Conservation (phyloP, 2,113 vertebrate species). For the Reinhardtius hippoglossoides region DNA sequence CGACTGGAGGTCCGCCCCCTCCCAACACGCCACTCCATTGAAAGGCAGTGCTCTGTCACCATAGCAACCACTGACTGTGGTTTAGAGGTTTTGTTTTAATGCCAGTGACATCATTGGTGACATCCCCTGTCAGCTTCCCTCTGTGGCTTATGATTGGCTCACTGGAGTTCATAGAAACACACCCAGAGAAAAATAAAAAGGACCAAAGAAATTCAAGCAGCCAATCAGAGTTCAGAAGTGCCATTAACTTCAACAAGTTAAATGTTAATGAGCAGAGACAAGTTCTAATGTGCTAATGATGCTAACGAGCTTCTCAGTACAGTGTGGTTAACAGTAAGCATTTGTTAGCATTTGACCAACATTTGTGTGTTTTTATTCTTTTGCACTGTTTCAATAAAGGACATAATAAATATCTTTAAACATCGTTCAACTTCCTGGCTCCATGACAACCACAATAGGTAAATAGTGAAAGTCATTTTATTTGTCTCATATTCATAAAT, state of each 20-base stretch:
- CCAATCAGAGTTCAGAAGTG: background rate
- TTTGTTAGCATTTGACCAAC: background rate
- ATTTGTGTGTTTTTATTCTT: background rate
- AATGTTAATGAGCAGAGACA: background rate
- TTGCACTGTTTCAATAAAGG: slow-evolving; percentile 25
- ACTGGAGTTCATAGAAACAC: background rate
- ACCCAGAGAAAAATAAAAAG: background rate
- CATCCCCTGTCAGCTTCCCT: background rate
- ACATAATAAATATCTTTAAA: background rate
- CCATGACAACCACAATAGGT: background rate
- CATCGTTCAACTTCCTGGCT: background rate
- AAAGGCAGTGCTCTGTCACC: background rate
- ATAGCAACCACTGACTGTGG: background rate
- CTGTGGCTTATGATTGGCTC: slow-evolving; percentile 10
- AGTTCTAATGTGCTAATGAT: background rate
- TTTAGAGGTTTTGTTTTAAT: background rate
- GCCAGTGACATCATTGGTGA: background rate
- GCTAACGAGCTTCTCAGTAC: background rate
- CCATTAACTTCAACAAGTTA: no score
- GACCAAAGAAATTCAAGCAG: background rate
- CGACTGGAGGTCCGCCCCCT: slow-evolving; percentile 13
- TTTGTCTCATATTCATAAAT: no score
- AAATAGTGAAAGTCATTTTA: no score
- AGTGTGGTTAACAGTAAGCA: background rate
- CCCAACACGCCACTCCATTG: background rate